A percentile compares a stretch with the other conserved stretches of the same genome.
Evolutionary conservation across 2,888 invertebrate species (phyloP).

Genomic region (Koerneria pararmatus): DNA sequence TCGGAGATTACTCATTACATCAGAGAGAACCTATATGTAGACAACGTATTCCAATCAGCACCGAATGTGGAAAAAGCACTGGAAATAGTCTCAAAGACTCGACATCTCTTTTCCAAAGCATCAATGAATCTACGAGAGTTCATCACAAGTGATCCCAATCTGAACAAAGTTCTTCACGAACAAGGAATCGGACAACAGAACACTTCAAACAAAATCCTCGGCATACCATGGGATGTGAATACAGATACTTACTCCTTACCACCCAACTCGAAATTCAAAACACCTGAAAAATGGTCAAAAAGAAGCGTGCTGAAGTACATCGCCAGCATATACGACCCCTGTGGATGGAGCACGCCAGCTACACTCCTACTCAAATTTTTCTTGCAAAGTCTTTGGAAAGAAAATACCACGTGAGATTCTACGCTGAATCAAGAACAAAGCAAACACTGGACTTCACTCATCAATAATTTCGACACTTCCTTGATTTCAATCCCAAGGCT

Average conservation of each 20-base stretch:
- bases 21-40: conserved; percentile 21
- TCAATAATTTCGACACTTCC: not conserved
- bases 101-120: not conserved
- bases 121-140: conserved; percentile 26
- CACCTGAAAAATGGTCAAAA: not conserved
- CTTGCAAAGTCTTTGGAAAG: conserved; percentile 12
- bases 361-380: conserved; percentile 8
- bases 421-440: not conserved
- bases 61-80: conserved; percentile 13
- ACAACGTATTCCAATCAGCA: conserved; percentile 20
- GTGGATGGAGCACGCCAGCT: not conserved
- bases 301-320: not conserved
- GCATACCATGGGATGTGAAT: conserved; percentile 1
- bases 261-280: not conserved
- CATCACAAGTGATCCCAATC: conserved; percentile 1
- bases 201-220: conserved; percentile 20
- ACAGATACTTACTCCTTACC: not conserved
- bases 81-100: conserved; percentile 2
- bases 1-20: not conserved
- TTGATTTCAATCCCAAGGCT: not conserved
- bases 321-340: not conserved
- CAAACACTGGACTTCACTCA: not conserved
- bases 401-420: not conserved
- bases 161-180: conserved; percentile 5
- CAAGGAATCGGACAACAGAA: not conserved